Base-by-base conservation (phyloP, 2,113 vertebrate genomes). In the Trogon melanurus region DNA sequence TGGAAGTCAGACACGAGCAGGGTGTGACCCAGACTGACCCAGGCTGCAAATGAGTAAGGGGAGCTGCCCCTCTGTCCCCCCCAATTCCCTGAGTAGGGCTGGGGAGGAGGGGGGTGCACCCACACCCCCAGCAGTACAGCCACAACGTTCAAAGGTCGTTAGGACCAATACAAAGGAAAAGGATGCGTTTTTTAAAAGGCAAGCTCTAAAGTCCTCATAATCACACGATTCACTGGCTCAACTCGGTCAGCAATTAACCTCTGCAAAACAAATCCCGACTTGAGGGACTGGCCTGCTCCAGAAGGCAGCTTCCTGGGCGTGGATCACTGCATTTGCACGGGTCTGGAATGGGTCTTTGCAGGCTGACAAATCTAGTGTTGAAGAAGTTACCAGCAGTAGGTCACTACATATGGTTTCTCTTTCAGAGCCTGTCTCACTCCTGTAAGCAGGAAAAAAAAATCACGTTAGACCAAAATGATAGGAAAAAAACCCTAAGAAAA, bases 1-100 rank as follows among this genome's bases (percentile, higher is more conserved):
- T 4, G 17, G 22, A 10, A n/a, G 34, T 11, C 34, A 4, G 65
- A 16, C 45, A 13, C 1, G 3, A 51, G 29, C 27, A 4, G 65
- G 17, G 44, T 10, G 6, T 32, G 60, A 60, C 17, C 34, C 56
- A 29, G 34, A 22, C 16, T 13, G 26, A 48, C n/a, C 53, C 53
- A 11, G 20, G 29, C 54, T 41, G 25, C 32, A 29, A 45, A 15
- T 1, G 6, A 38, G 27, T 13, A 32, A 21, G 27, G n/a, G 27
- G n/a, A 50, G 13, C 44, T 20, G 58, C 34, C 34, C 20, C 34
- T 41, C 41, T 13, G 41, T 41, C 11, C 23, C 17, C 53, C 3
- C 34, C 7, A 3, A 8, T 14, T 25, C 38, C 48, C n/a, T 2
- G 1, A 20, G 8, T 1, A 38, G n/a, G 4, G 0, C 64, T 23